Conservation (phyloP, 2,888 invertebrate genomes). For the Plusia festucae region DNA sequence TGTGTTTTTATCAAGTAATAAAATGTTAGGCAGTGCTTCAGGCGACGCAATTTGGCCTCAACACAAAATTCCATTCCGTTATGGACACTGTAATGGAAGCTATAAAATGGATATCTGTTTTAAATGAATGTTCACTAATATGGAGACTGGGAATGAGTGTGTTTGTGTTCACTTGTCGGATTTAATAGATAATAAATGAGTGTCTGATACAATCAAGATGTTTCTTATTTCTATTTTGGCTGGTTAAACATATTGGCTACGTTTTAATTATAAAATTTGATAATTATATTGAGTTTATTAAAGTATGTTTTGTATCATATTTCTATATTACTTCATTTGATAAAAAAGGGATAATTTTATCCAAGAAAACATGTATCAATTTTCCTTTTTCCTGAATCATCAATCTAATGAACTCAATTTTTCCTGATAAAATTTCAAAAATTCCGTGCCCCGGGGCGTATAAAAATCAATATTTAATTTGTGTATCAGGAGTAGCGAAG, state of each 20-base stretch:
- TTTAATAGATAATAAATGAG: constrained; percentile 32
- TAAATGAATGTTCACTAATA: constrained; percentile 60
- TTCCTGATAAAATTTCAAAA: constrained; percentile 51
- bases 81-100: constrained; percentile 62
- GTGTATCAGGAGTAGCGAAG: constrained; percentile 63
- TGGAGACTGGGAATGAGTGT: constrained; percentile 36
- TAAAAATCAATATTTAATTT: constrained; percentile 66
- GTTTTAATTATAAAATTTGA: not conserved
- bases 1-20: constrained; percentile 79
- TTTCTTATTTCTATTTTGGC: not conserved
- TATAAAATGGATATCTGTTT: constrained; percentile 63
- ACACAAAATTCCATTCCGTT: constrained; percentile 68
- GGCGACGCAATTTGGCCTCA: constrained; percentile 72
- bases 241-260: not conserved
- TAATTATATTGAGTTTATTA: not conserved
- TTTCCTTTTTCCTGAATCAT: constrained; percentile 35
- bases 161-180: constrained; percentile 24
- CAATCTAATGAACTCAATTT: constrained; percentile 56
- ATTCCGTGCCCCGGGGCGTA: constrained; percentile 42
- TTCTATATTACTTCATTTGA: constrained; percentile 3
- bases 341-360: constrained; percentile 26
- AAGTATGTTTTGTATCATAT: not conserved
- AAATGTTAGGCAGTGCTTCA: constrained; percentile 70
- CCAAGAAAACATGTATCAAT: constrained; percentile 39
- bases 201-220: constrained; percentile 3